Evolutionary conservation across 2,888 invertebrate species (phyloP).

Genomic region (Drosophila koepferae): DNA sequence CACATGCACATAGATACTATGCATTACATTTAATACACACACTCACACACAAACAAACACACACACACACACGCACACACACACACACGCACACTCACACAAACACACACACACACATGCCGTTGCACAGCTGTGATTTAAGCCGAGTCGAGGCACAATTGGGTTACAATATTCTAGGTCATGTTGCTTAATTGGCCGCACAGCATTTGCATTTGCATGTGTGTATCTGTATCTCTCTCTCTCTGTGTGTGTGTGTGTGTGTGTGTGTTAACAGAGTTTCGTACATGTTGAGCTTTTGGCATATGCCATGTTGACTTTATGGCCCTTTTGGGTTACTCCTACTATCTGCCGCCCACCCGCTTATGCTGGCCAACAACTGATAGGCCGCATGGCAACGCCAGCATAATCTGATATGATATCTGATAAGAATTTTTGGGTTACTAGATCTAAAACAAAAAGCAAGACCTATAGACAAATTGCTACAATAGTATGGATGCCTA

Average conservation of each 20-base stretch:
- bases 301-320: constrained; percentile 38
- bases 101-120: neutral
- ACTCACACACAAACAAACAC: too few species aligned
- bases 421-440: constrained; percentile 12
- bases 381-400: constrained; percentile 28
- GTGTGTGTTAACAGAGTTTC: constrained; percentile 20
- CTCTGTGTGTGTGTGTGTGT: neutral
- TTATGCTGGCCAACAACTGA: neutral
- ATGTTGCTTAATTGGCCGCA: constrained; percentile 66
- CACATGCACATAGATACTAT: neutral
- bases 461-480: neutral
- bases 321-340: constrained; percentile 16
- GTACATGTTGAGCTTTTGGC: constrained; percentile 41
- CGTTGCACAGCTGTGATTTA: constrained; percentile 24
- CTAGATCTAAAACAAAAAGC: neutral
- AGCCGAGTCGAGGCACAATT: constrained; percentile 35
- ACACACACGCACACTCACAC: constrained; percentile 10
- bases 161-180: constrained; percentile 69
- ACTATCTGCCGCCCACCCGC: neutral
- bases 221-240: neutral
- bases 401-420: neutral
- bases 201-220: constrained; percentile 22
- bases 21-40: constrained; percentile 2
- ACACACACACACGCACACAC: neutral
- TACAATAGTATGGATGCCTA: neutral